phyloP scores from a whole-genome alignment of 2,113 vertebrate genomes.

The Rhagologus leucostigma region DNA sequence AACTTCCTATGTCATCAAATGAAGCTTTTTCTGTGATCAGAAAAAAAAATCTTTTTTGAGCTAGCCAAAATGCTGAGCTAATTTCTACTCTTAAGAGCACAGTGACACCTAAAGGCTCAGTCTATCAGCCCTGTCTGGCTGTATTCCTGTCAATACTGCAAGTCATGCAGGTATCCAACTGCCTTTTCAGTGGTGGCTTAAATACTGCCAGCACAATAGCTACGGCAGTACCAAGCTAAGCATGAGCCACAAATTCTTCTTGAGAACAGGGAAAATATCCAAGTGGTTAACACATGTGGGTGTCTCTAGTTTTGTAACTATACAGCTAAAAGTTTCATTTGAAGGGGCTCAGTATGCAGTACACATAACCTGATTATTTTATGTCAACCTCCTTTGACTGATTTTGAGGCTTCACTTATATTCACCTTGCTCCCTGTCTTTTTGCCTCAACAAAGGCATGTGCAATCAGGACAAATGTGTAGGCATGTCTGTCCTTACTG shows the following conservation, averaged over 20 bases:
- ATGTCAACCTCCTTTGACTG: background rate
- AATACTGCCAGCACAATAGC: background rate
- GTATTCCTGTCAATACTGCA: background rate
- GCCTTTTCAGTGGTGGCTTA: background rate
- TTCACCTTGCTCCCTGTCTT: background rate
- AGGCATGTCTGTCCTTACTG: background rate
- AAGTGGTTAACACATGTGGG: background rate
- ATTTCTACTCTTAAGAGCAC: background rate
- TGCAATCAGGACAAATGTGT: background rate
- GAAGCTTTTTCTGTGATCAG: background rate
- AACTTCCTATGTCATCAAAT: background rate
- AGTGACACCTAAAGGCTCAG: conserved; percentile 42
- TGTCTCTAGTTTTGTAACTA: background rate
- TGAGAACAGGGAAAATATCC: background rate
- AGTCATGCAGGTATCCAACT: background rate
- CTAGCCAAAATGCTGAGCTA: background rate
- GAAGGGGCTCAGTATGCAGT: background rate
- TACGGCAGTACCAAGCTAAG: background rate
- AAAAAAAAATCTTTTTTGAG: background rate
- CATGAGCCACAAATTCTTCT: background rate
- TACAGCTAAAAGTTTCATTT: background rate
- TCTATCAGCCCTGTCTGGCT: background rate
- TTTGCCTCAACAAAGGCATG: background rate
- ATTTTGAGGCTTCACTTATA: background rate
- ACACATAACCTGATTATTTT: background rate